Evolutionary conservation across 2,797 vertebrate species (phyloP).

Genomic region (Gymnothorax reevesii): DNA sequence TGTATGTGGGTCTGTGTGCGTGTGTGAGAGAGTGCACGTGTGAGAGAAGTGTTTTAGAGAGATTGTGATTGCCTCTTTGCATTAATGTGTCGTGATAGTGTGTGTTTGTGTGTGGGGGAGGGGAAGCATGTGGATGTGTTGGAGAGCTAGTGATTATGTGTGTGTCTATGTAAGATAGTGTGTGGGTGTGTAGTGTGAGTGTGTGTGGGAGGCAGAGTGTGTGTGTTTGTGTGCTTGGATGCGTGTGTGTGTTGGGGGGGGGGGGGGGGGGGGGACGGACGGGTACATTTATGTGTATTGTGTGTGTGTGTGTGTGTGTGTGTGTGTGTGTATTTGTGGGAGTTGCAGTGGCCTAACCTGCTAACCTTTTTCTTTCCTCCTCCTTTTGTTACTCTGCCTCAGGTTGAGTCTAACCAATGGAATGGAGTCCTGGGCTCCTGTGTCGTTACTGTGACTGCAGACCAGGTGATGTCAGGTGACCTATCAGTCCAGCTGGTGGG

Average conservation of each 20-base stretch:
- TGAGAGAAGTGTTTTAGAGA: neutral
- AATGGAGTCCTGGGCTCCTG: slow-evolving; percentile 69
- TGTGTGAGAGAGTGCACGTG: neutral
- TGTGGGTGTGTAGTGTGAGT: neutral
- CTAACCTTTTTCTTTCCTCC: too few relatives aligned
- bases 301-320: neutral
- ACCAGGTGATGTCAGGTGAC: slow-evolving; percentile 62
- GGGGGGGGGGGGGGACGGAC: too few relatives aligned
- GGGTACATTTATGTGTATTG: neutral
- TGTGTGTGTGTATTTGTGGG: neutral
- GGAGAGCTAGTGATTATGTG: too few relatives aligned
- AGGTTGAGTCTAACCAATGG: slow-evolving; percentile 74
- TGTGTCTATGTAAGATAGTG: neutral
- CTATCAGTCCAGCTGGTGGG: slow-evolving; percentile 72
- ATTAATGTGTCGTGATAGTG: too few relatives aligned
- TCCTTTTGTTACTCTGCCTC: neutral
- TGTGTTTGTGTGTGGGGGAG: too few relatives aligned
- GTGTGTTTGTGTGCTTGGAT: too few relatives aligned
- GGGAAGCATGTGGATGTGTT: too few relatives aligned
- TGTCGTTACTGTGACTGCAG: slow-evolving; percentile 67
- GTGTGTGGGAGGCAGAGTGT: too few relatives aligned
- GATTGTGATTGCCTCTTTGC: too few relatives aligned
- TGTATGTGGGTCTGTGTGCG: neutral
- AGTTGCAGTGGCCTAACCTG: neutral
- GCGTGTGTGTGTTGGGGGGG: too few relatives aligned